These are phyloP conservation scores for Nothocercus nigrocapillus DNA, from an alignment of 2,113 vertebrate genomes.

Conservation along the genomic window DNA sequence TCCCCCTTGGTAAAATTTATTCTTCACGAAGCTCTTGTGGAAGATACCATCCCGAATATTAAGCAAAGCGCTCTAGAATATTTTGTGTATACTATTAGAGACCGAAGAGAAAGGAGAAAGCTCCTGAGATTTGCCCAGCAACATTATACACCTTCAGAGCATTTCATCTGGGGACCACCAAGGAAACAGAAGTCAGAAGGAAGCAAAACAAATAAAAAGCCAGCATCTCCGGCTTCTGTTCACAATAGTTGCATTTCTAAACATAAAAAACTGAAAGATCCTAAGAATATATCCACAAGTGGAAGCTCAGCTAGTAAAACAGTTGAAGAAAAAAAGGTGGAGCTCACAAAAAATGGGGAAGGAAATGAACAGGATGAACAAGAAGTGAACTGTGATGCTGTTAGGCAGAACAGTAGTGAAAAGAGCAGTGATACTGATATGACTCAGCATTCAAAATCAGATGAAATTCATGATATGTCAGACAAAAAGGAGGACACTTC, in stretches of 20 bases:
- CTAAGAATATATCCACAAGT: slow-evolving; percentile 15
- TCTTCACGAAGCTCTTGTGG: slow-evolving; percentile 91
- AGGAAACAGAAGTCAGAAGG: slow-evolving; percentile 74
- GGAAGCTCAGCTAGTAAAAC: slow-evolving; percentile 56
- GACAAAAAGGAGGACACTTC: slow-evolving; percentile 36
- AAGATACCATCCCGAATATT: slow-evolving; percentile 91
- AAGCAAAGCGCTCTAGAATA: slow-evolving; percentile 96
- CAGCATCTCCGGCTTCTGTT: slow-evolving; percentile 54
- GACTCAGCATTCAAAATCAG: slow-evolving; percentile 1
- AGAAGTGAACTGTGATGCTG: slow-evolving; percentile 33
- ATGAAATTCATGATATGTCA: neutral
- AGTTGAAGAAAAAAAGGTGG: slow-evolving; percentile 66
- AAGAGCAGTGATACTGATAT: slow-evolving; percentile 21
- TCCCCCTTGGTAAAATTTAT: slow-evolving; percentile 91
- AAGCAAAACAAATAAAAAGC: slow-evolving; percentile 69
- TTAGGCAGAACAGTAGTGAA: slow-evolving; percentile 5
- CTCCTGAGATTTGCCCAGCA: slow-evolving; percentile 90
- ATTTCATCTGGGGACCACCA: slow-evolving; percentile 95
- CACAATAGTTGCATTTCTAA: slow-evolving; percentile 59
- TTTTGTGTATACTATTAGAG: slow-evolving; percentile 94
- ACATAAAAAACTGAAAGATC: slow-evolving; percentile 72
- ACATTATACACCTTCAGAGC: slow-evolving; percentile 89
- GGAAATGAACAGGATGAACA: neutral
- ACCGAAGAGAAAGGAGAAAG: slow-evolving; percentile 87
- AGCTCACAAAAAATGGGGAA: slow-evolving; percentile 56